Conservation (phyloP, 2,113 vertebrate species). For the Okapia johnstoni region DNA sequence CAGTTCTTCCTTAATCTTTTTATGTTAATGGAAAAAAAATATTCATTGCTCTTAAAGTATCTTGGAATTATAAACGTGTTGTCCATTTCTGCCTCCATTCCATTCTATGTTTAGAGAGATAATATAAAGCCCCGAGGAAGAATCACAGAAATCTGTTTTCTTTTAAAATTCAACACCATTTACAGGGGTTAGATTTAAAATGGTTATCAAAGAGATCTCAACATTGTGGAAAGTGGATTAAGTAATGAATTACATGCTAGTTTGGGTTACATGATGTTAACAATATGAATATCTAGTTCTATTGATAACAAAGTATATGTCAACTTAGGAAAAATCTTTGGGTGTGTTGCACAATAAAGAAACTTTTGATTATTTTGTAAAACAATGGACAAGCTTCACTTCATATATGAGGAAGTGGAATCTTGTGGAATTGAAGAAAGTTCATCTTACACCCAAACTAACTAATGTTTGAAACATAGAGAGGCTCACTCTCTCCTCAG, state of each 20-base stretch:
- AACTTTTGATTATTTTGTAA: slow-evolving; percentile 2
- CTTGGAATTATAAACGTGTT: not conserved
- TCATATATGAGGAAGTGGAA: not conserved
- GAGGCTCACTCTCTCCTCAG: not conserved
- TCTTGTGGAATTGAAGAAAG: not conserved
- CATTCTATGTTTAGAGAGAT: not conserved
- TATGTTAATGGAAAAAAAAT: not conserved
- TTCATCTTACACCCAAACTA: not conserved
- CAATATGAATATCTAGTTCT: slow-evolving; percentile 20
- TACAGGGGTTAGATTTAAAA: slow-evolving; percentile 22
- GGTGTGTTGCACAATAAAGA: not conserved
- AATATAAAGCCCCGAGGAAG: slow-evolving; percentile 6
- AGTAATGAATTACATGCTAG: not conserved
- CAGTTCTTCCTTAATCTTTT: slow-evolving; percentile 12
- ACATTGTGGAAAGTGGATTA: not conserved
- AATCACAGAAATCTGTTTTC: slow-evolving; percentile 22
- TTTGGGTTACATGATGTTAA: slow-evolving; percentile 2
- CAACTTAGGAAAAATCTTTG: not conserved
- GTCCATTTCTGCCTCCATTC: not conserved
- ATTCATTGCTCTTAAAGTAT: not conserved
- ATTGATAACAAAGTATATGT: not conserved
- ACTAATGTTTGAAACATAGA: not conserved
- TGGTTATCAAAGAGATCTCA: slow-evolving; percentile 7
- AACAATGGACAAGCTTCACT: not conserved
- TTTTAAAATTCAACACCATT: slow-evolving; percentile 26